A percentile compares a stretch with the other conserved stretches of the same genome.
phyloP scores from a whole-genome alignment of 2,797 vertebrate genomes.

The Sarcophilus harrisii region DNA sequence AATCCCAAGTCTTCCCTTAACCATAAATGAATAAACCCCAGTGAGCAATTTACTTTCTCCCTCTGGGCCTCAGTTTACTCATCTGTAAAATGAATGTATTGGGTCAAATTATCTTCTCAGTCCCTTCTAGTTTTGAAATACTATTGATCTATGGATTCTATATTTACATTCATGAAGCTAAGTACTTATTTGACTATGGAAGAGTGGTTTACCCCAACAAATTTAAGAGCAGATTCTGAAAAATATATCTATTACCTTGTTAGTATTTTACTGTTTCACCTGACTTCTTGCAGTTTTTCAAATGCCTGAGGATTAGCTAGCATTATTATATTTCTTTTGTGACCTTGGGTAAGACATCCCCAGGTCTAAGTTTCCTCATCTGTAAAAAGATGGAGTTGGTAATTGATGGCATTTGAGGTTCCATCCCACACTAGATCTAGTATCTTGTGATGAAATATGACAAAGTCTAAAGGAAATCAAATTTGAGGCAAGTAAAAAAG shows the following conservation, averaged over 20 bases:
- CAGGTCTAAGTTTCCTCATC: not conserved
- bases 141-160: not conserved
- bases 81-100: not conserved
- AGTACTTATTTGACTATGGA: not conserved
- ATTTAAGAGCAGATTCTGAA: not conserved
- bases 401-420: not conserved
- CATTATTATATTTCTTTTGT: not conserved
- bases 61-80: not conserved
- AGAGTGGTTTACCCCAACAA: not conserved
- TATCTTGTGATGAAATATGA: not conserved
- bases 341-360: not conserved
- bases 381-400: not conserved
- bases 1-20: not conserved
- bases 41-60: not conserved
- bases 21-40: not conserved
- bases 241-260: not conserved
- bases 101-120: not conserved
- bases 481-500: constrained; percentile 33
- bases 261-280: not conserved
- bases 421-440: not conserved
- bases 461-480: not conserved
- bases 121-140: not conserved
- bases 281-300: not conserved
- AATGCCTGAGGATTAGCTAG: not conserved
- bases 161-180: not conserved